Conservation (phyloP, 1,140 invertebrate genomes). For the Eupristina koningsbergeri region DNA sequence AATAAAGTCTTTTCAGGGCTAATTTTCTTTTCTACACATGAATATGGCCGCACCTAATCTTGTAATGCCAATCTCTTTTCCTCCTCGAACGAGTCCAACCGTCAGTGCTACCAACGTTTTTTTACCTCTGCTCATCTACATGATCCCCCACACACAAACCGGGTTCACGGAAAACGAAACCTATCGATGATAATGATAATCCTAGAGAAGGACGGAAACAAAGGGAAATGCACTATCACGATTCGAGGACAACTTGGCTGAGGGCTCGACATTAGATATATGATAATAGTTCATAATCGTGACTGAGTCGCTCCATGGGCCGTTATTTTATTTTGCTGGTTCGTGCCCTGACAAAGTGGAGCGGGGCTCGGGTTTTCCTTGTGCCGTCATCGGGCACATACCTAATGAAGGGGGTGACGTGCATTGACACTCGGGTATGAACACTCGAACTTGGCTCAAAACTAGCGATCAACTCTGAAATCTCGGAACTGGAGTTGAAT, state of each 20-base stretch:
- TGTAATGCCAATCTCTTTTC: slow-evolving; percentile 17
- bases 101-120: background rate
- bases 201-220: background rate
- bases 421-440: background rate
- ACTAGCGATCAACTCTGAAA: background rate
- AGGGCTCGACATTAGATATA: background rate
- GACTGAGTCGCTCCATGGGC: background rate
- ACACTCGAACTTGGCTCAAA: background rate
- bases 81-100: background rate
- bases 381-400: background rate
- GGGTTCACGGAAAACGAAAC: background rate
- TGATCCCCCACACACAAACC: background rate
- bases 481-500: no score
- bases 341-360: slow-evolving; percentile 45
- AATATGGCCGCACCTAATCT: slow-evolving; percentile 18
- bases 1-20: slow-evolving; percentile 37
- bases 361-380: slow-evolving; percentile 12
- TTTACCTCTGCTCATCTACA: background rate
- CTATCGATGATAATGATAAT: slow-evolving; percentile 22
- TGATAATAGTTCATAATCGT: slow-evolving; percentile 49
- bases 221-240: background rate
- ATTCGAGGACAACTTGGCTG: background rate
- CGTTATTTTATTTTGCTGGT: slow-evolving; percentile 45
- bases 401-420: slow-evolving; percentile 49
- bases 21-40: slow-evolving; percentile 46